Evolutionary conservation across 2,113 vertebrate genomes (phyloP), one percentile per base, ranked within the genome.

Genomic region (Agelaius tricolor): DNA sequence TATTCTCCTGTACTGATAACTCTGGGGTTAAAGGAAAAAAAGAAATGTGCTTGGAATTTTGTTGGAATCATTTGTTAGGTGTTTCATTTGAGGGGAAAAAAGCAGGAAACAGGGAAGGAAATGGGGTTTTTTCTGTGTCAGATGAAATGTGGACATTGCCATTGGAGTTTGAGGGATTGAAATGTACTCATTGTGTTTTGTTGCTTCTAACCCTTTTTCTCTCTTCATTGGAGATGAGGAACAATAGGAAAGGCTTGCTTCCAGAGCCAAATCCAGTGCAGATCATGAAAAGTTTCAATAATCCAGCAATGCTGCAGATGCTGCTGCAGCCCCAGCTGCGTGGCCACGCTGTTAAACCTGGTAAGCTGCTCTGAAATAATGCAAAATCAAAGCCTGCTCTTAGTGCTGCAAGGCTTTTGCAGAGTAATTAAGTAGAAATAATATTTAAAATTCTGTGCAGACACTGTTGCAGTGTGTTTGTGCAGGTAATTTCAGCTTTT

Each of bases 251-350:
- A 94, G 99, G 99, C 26, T 98, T 99, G 78, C 98, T 99, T 62
- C 99, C 99, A 63, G 99, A 99, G 94, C 99, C 99, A 33, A 99
- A 99, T 78, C 97, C 99, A 13, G 98, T 98, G 59, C 99, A 99
- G 98, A 98, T 99, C 75, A 97, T 99, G 98, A 99, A 98, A 84
- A 99, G 99, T 93, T 98, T 99, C 85, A 99, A 98, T 90, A 99
- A 99, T 21, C 99, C 99, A 19, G 99, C 99, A 9, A 99, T 99
- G 98, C 93, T 99, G 89, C 99, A 99, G 87, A 98, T 99, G 95
- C 98, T 99, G 46, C 98, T 99, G 94, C 98, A 99, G 81, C 99
- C 99, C 23, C 99, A 98, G 96, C 96, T 99, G 77, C 96, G 97
- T 8, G 98, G 97, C 84, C 91, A 95, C 19, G 74, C 97, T 47